phyloP scores from a whole-genome alignment of 2,113 vertebrate genomes.

The Megaptera novaeangliae region DNA sequence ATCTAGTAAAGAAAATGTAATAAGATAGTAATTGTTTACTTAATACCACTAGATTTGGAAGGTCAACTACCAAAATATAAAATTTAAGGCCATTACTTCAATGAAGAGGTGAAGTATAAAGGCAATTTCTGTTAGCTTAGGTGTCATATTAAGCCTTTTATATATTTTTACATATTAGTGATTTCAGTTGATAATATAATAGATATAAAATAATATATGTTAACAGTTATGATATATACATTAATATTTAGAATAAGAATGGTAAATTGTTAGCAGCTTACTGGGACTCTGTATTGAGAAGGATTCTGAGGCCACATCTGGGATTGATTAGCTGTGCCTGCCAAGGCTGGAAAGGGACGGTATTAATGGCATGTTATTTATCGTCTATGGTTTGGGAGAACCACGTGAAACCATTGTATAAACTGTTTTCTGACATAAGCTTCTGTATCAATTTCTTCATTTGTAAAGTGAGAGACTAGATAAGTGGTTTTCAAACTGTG shows the following conservation, averaged over 20 bases:
- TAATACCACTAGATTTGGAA: not conserved
- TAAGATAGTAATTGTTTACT: not conserved
- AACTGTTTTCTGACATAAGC: not conserved
- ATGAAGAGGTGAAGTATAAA: not conserved
- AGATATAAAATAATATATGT: not conserved
- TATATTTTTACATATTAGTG: not conserved
- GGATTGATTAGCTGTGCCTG: not conserved
- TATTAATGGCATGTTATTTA: constrained; percentile 4
- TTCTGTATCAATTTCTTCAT: not conserved
- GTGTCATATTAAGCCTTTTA: not conserved
- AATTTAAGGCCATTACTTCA: not conserved
- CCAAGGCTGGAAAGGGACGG: not conserved
- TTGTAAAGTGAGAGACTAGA: not conserved
- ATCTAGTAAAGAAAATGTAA: not conserved
- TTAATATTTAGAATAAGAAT: not conserved
- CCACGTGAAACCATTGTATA: not conserved
- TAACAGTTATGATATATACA: not conserved
- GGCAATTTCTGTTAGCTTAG: not conserved
- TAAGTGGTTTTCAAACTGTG: not conserved
- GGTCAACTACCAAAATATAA: not conserved
- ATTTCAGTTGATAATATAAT: not conserved
- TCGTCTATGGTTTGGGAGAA: not conserved
- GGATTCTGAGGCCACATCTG: not conserved
- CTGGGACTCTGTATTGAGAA: not conserved
- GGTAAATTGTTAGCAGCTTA: not conserved